Evolutionary conservation across 2,797 vertebrate genomes (phyloP).

Genomic region (Gymnoscopelus braueri): DNA sequence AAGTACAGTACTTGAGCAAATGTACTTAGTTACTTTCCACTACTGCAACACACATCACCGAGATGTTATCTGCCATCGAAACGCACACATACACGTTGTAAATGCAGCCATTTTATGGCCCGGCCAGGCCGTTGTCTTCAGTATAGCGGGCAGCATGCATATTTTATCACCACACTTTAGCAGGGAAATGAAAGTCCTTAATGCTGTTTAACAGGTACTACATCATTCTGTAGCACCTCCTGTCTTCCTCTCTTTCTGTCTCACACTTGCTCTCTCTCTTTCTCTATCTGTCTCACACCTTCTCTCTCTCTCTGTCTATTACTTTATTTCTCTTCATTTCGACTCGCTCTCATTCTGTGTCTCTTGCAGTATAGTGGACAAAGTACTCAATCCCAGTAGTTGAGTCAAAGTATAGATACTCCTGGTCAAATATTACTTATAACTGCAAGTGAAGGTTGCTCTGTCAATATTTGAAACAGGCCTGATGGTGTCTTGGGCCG

Average conservation of each 20-base stretch:
- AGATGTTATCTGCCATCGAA: neutral
- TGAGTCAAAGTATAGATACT: too few relatives aligned
- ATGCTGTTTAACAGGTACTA: conserved; percentile 43
- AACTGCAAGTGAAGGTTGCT: too few relatives aligned
- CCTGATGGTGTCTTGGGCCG: too few relatives aligned
- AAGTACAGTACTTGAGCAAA: too few relatives aligned
- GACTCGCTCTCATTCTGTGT: too few relatives aligned
- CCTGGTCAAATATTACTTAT: too few relatives aligned
- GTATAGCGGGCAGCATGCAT: conserved; percentile 53
- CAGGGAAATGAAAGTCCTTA: conserved; percentile 64
- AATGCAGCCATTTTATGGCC: conserved; percentile 6
- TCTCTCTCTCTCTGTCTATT: neutral
- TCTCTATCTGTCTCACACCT: neutral
- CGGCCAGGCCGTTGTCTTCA: conserved; percentile 25
- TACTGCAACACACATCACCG: neutral
- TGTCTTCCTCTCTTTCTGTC: neutral
- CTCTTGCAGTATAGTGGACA: too few relatives aligned
- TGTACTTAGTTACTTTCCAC: too few relatives aligned
- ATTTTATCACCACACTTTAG: conserved; percentile 69
- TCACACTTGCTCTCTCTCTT: conserved; percentile 25
- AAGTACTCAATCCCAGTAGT: too few relatives aligned
- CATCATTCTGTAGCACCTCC: conserved; percentile 47
- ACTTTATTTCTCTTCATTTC: too few relatives aligned
- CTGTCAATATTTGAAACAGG: too few relatives aligned
- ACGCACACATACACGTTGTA: neutral